Evolutionary conservation across 1,140 invertebrate genomes (phyloP).

Genomic region (Lepidotrigona ventralis): DNA sequence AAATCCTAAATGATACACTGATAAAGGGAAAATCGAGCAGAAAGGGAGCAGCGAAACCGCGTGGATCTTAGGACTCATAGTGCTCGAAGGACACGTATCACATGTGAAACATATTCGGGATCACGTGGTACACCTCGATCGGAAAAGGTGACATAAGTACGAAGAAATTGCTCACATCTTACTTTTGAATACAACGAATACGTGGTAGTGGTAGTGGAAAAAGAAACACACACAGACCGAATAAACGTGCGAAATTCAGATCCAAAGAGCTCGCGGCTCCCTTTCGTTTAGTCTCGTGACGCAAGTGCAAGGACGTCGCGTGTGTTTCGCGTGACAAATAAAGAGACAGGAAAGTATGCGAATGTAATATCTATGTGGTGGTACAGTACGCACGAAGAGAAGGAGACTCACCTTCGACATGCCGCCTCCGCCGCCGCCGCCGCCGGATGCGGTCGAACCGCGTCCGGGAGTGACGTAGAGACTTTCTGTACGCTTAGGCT

Average conservation of each 20-base stretch:
- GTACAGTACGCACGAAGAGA: conserved; percentile 24
- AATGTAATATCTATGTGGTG: conserved; percentile 37
- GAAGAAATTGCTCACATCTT: background rate
- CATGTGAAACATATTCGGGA: background rate
- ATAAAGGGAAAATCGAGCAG: background rate
- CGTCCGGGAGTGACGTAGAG: conserved; percentile 82
- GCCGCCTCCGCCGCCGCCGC: conserved; percentile 65
- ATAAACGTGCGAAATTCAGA: background rate
- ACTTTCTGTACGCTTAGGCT: conserved; percentile 94
- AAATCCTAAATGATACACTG: conserved; percentile 18
- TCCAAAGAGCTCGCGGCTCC: conserved; percentile 3
- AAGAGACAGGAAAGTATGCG: conserved; percentile 18
- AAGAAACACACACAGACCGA: no score
- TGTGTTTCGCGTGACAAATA: conserved; percentile 40
- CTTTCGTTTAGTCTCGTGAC: conserved; percentile 19
- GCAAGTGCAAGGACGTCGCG: conserved; percentile 47
- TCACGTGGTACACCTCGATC: no score
- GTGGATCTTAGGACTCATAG: background rate
- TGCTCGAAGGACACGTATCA: no score
- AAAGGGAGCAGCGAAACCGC: background rate
- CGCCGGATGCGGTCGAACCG: conserved; percentile 71
- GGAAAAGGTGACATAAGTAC: background rate
- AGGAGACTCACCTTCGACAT: conserved; percentile 73
- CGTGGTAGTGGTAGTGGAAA: no score
- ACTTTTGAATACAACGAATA: background rate